Percentiles rank a stretch among this genome's conserved stretches.
Evolutionary conservation across 2,113 vertebrate genomes (phyloP).

Genomic region (Hiodon alosoides): DNA sequence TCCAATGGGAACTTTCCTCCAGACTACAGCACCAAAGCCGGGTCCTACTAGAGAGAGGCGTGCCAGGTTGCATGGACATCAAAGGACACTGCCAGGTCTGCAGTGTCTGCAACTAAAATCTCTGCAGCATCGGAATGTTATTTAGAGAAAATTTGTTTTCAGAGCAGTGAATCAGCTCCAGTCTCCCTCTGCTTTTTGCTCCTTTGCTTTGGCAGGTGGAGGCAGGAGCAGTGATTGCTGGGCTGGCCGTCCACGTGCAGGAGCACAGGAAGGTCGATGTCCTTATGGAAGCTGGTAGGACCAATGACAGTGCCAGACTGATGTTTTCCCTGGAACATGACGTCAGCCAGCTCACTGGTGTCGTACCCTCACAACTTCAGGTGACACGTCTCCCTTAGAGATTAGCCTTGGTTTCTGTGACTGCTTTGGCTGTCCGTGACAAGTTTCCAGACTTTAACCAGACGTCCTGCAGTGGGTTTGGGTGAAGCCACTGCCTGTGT

Average conservation of each 20-base stretch:
- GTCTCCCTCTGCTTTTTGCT: background rate
- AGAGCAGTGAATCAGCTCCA: background rate
- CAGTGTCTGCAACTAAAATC: too few relatives aligned
- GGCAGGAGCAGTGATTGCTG: slow-evolving; percentile 36
- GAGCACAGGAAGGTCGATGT: slow-evolving; percentile 42
- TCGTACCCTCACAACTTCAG: slow-evolving; percentile 56
- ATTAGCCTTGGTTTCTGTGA: too few relatives aligned
- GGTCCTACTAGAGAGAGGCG: slow-evolving; percentile 46
- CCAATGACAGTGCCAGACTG: slow-evolving; percentile 35
- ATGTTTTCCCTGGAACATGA: slow-evolving; percentile 58
- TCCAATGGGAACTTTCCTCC: slow-evolving; percentile 36
- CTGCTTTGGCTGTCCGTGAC: too few relatives aligned
- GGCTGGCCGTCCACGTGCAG: slow-evolving; percentile 47
- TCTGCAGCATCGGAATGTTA: too few relatives aligned
- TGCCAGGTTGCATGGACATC: slow-evolving; percentile 52
- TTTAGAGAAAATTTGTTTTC: too few relatives aligned
- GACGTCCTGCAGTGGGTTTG: too few relatives aligned
- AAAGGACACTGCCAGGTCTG: slow-evolving; percentile 62
- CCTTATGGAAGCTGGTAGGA: slow-evolving; percentile 44
- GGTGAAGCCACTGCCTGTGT: too few relatives aligned
- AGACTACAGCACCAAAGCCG: slow-evolving; percentile 57
- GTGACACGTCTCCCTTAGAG: slow-evolving; percentile 35
- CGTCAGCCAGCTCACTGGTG: slow-evolving; percentile 45
- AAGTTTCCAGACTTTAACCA: too few relatives aligned
- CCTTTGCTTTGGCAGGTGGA: slow-evolving; percentile 45